Percentiles rank a stretch among this genome's conserved stretches.
Conservation (phyloP, 1,140 invertebrate genomes). For the Atopsyche davidsoni region DNA sequence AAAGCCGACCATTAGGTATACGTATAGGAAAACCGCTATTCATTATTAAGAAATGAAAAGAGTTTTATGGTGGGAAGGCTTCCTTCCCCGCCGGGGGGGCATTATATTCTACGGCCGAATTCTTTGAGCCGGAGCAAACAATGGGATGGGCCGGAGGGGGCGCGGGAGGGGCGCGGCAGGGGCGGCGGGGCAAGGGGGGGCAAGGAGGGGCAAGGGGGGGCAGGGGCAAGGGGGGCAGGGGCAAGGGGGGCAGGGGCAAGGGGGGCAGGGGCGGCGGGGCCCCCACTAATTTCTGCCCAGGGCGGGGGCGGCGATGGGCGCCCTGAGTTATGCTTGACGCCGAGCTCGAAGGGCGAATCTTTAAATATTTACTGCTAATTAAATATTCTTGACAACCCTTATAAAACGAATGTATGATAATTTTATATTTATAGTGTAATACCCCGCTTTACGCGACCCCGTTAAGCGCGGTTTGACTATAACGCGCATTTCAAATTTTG, state of each 20-base stretch:
- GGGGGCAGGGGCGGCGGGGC: slow-evolving; percentile 1
- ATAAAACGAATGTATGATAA: too few relatives aligned
- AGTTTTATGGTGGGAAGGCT: slow-evolving; percentile 29
- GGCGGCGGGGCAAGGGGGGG: neutral
- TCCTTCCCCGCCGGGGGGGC: slow-evolving; percentile 19
- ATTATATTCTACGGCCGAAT: slow-evolving; percentile 27
- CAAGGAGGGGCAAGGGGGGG: too few relatives aligned
- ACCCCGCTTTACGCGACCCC: too few relatives aligned
- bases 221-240: slow-evolving; percentile 21
- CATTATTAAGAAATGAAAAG: slow-evolving; percentile 33
- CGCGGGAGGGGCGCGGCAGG: neutral
- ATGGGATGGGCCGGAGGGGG: slow-evolving; percentile 2
- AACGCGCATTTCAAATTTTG: too few relatives aligned
- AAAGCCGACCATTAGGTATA: slow-evolving; percentile 25
- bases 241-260: neutral
- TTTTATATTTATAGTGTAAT: too few relatives aligned
- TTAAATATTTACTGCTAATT: too few relatives aligned
- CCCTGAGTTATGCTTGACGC: too few relatives aligned
- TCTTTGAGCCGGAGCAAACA: slow-evolving; percentile 25
- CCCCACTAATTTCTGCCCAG: slow-evolving; percentile 24
- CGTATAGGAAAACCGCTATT: slow-evolving; percentile 31
- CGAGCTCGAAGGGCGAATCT: too few relatives aligned
- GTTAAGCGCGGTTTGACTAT: too few relatives aligned
- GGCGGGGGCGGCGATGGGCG: too few relatives aligned
- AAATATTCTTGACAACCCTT: too few relatives aligned